Evolutionary conservation across 2,797 vertebrate genomes (phyloP).

Genomic region (Aplochiton taeniatus): DNA sequence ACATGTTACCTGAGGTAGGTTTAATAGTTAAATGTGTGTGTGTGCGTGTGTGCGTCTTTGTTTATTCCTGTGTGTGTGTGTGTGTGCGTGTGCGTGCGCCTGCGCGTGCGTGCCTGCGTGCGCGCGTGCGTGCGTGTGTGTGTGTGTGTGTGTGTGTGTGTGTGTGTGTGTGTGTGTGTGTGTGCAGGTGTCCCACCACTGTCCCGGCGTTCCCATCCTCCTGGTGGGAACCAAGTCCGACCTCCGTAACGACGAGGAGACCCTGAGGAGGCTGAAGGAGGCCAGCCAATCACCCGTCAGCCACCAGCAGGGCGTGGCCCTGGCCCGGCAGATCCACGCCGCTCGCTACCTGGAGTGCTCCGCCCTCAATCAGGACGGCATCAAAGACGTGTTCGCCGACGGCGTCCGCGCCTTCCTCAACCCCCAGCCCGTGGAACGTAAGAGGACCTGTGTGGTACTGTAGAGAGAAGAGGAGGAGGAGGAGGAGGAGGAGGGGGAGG

Average conservation of each 20-base stretch:
- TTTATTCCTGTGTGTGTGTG: neutral
- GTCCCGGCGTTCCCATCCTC: slow-evolving; percentile 85
- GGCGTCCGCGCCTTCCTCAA: slow-evolving; percentile 85
- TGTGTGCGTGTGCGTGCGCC: slow-evolving; percentile 1
- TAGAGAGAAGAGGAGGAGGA: slow-evolving; percentile 58
- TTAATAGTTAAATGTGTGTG: neutral
- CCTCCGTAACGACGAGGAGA: slow-evolving; percentile 81
- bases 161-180: slow-evolving; percentile 11
- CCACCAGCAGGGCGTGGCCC: slow-evolving; percentile 79
- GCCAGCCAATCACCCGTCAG: slow-evolving; percentile 85
- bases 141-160: slow-evolving; percentile 6
- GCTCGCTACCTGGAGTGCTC: slow-evolving; percentile 90
- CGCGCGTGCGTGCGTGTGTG: neutral
- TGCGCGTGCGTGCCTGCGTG: neutral
- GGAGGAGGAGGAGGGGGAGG: neutral
- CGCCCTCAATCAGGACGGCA: slow-evolving; percentile 86
- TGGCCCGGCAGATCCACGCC: slow-evolving; percentile 87
- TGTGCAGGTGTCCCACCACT: slow-evolving; percentile 82
- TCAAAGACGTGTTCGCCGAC: slow-evolving; percentile 86
- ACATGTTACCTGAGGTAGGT: too few species aligned
- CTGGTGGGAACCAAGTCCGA: slow-evolving; percentile 91
- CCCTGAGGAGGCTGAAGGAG: slow-evolving; percentile 89
- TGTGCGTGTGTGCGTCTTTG: neutral
- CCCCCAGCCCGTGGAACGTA: slow-evolving; percentile 69
- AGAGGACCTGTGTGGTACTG: slow-evolving; percentile 84